These are phyloP conservation scores for Pycnonotus jocosus DNA, from an alignment of 2,113 vertebrate species.

Conservation along the genomic window DNA sequence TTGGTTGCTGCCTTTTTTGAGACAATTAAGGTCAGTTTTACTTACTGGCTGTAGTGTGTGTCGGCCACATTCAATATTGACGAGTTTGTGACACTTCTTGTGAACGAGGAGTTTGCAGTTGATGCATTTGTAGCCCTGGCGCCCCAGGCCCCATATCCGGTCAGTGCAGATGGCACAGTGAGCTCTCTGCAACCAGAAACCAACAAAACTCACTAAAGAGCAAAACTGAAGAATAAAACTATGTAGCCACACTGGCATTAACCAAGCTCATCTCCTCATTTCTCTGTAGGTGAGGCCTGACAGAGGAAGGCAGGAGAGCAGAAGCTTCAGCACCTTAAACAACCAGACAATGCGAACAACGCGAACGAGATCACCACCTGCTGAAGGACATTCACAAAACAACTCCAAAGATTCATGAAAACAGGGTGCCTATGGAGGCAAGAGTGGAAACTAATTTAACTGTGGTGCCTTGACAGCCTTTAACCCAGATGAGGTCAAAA, in stretches of 20 bases:
- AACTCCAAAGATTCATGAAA: background rate
- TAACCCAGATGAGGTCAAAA: background rate
- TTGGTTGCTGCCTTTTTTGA: background rate
- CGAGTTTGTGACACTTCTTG: constrained; percentile 98
- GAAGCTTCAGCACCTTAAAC: background rate
- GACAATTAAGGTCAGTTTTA: background rate
- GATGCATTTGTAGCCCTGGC: constrained; percentile 98
- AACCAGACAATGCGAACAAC: background rate
- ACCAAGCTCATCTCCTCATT: background rate
- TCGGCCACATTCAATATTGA: constrained; percentile 86
- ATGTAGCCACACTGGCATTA: background rate
- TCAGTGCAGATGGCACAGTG: constrained; percentile 98
- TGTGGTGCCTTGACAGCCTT: background rate
- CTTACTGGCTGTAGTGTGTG: constrained; percentile 77
- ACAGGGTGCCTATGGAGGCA: background rate
- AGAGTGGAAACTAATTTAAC: background rate
- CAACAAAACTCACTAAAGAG: background rate
- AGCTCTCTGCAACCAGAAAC: constrained; percentile 79
- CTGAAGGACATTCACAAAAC: background rate
- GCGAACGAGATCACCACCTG: background rate
- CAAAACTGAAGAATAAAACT: background rate
- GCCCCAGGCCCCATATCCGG: constrained; percentile 95
- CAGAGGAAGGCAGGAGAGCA: background rate
- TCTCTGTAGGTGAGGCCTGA: background rate
- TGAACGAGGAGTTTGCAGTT: constrained; percentile 98